Percentiles rank a stretch among this genome's conserved stretches.
phyloP scores from a whole-genome alignment of 2,797 vertebrate species.

The Sebastes hubbsi region DNA sequence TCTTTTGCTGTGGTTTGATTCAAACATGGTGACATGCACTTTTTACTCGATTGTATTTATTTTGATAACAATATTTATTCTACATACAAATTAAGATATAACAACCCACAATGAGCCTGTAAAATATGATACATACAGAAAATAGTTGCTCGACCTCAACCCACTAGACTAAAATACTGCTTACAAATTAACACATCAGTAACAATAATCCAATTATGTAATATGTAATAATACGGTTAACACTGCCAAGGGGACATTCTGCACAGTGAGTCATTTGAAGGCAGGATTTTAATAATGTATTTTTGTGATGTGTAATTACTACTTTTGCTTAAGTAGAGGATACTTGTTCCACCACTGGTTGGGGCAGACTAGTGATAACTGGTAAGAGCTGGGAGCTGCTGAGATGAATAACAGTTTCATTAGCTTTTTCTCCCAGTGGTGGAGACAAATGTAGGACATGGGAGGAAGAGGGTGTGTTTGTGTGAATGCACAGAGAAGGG shows the following conservation, averaged over 20 bases:
- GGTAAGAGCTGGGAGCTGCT: not conserved
- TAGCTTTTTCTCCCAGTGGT: conserved; percentile 20
- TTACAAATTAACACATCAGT: not conserved
- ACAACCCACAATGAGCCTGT: not conserved
- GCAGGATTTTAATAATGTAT: not conserved
- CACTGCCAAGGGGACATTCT: not conserved
- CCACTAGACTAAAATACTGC: not conserved
- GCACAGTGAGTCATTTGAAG: not conserved
- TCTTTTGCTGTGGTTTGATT: not conserved
- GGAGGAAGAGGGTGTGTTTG: conserved; percentile 28
- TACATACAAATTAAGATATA: not conserved
- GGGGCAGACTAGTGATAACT: not conserved
- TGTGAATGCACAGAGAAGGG: conserved; percentile 34
- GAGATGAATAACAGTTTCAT: conserved; percentile 15
- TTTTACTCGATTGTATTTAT: not conserved
- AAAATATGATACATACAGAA: not conserved
- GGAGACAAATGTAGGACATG: conserved; percentile 59
- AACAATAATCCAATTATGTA: not conserved
- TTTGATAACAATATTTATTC: not conserved
- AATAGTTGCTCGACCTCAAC: not conserved
- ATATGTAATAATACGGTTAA: not conserved
- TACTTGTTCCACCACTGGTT: not conserved
- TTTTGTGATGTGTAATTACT: not conserved
- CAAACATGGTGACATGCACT: not conserved
- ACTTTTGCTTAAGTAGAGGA: not conserved